Percentiles rank a stretch among this genome's conserved stretches.
These are phyloP conservation scores for Tetragnatha versicolor DNA, from an alignment of 1,140 invertebrate species.

Conservation along the genomic window DNA sequence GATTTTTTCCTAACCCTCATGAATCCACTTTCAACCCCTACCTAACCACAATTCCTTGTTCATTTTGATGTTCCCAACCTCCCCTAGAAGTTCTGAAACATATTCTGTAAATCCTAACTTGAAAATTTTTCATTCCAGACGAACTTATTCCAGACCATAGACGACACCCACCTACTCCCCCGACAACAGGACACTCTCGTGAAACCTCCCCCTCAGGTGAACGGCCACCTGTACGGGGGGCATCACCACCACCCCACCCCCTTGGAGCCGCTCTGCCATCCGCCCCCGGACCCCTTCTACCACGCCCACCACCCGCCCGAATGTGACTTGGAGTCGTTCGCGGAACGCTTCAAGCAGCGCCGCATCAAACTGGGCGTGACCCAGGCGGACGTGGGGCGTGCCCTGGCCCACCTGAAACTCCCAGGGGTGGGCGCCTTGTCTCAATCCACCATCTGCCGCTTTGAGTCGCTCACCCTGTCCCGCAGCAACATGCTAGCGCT, in stretches of 20 bases:
- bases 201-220: slow-evolving; percentile 74
- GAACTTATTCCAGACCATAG: slow-evolving; percentile 89
- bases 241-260: slow-evolving; percentile 81
- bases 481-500: slow-evolving; percentile 99
- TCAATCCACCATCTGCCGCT: slow-evolving; percentile 94
- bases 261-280: slow-evolving; percentile 90
- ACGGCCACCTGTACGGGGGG: slow-evolving; percentile 61
- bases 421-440: slow-evolving; percentile 97
- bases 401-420: slow-evolving; percentile 95
- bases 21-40: no score
- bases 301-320: slow-evolving; percentile 75
- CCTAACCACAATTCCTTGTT: no score
- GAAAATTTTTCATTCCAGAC: slow-evolving; percentile 71
- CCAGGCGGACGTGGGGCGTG: slow-evolving; percentile 98
- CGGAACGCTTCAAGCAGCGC: slow-evolving; percentile 97
- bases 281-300: slow-evolving; percentile 80
- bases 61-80: no score
- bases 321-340: slow-evolving; percentile 96
- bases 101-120: no score
- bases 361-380: slow-evolving; percentile 98
- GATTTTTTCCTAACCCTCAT: no score
- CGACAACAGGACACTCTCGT: slow-evolving; percentile 82
- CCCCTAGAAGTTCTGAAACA: no score
- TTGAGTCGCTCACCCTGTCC: slow-evolving; percentile 96
- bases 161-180: slow-evolving; percentile 89